Base-by-base conservation (phyloP, 1,140 invertebrate species). In the Araneus ventricosus region DNA sequence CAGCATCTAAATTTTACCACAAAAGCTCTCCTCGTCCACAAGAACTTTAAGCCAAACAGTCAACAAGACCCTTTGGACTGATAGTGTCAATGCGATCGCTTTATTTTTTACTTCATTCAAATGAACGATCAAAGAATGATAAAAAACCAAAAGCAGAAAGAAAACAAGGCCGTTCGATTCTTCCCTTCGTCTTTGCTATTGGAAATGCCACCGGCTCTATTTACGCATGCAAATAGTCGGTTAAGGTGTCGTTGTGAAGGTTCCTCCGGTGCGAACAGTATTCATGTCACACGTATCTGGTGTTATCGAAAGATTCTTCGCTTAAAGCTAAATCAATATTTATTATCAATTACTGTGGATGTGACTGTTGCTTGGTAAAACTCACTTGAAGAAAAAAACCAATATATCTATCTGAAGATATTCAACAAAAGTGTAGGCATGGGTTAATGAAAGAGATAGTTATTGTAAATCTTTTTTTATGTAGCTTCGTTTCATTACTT, bases 131-230 rank as follows among this genome's bases (percentile, higher is more conserved):
- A 3, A 75, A 30, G 4, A 75, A 20, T 75, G 70, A 75, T 75
- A 63, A 63, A n/a, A 63, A 22, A n/a, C 45, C 59, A 63, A 63
- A 63, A 63, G 59, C n/a, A 34, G 30, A 75, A 27, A 75, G 30
- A 75, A 75, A 75, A 75, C 70, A 75, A 75, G 70, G 70, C 34
- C 70, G 30, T 75, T 75, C 30, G 70, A 75, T 75, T 75, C 70
- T 75, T 75, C 70, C n/a, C 70, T 37, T 75, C 30, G 34, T 75
- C 70, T 27, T n/a, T 75, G 70, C 14, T 75, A 75, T 75, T 75
- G 70, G 30, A 75, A 34, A 75, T 75, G 70, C 70, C 70, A 75
- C 1, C 30, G 70, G 70, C 30, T 75, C 70, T 75, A 75, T 30
- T 75, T 75, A 37, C 20, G 4, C 20, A 75, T 75, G 70, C 70